phyloP scores from a whole-genome alignment of 2,113 vertebrate genomes.

The Oryzias curvinotus region DNA sequence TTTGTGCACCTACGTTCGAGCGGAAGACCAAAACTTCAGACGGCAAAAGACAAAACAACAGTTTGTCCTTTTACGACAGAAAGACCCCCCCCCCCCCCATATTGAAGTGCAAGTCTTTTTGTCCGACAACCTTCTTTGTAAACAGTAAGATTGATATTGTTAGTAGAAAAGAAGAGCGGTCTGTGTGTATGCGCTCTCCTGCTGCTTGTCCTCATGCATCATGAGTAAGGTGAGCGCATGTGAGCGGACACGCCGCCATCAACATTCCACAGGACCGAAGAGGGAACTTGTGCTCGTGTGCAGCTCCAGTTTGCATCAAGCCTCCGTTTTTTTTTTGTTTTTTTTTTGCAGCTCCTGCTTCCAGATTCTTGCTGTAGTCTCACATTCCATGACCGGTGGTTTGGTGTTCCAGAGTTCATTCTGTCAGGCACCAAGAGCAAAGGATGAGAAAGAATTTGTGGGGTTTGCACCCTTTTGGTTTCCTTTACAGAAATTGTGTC shows the following conservation, averaged over 20 bases:
- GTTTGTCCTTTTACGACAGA: slow-evolving; percentile 14
- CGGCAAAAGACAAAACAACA: slow-evolving; percentile 14
- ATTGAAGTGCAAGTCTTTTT: slow-evolving; percentile 23
- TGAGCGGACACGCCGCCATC: slow-evolving; percentile 22
- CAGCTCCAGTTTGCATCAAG: neutral
- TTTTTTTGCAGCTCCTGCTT: too few relatives aligned
- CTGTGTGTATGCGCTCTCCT: slow-evolving; percentile 20
- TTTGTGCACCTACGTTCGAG: slow-evolving; percentile 14
- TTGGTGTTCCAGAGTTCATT: slow-evolving; percentile 18
- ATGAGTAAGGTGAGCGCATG: slow-evolving; percentile 8
- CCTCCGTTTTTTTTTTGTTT: neutral
- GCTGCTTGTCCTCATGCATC: slow-evolving; percentile 47
- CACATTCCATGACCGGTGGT: slow-evolving; percentile 54
- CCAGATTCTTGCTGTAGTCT: neutral
- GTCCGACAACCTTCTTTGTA: slow-evolving; percentile 49
- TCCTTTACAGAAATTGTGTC: slow-evolving; percentile 23
- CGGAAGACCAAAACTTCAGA: slow-evolving; percentile 54
- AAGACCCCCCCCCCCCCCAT: slow-evolving; percentile 11
- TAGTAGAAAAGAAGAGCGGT: slow-evolving; percentile 22
- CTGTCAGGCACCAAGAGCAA: slow-evolving; percentile 51
- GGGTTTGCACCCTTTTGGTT: slow-evolving; percentile 32
- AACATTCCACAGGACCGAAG: slow-evolving; percentile 41
- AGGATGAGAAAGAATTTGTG: slow-evolving; percentile 1
- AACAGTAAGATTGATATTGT: slow-evolving; percentile 71
- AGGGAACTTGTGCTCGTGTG: neutral